These are phyloP conservation scores for Zygogramma bicolorata DNA, from an alignment of 2,888 invertebrate genomes.

Conservation along the genomic window DNA sequence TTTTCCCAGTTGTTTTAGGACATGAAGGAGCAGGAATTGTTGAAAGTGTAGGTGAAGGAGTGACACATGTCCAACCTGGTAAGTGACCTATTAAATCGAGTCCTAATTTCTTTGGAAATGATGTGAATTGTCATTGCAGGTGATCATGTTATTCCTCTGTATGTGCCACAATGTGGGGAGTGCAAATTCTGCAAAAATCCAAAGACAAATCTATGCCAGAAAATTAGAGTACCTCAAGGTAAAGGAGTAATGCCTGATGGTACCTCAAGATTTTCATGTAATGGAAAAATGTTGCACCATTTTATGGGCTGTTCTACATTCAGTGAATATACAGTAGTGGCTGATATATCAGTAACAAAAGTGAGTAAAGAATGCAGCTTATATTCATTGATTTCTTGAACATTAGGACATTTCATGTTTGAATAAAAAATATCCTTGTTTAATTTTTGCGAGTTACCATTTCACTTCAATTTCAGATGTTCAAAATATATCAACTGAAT, in stretches of 20 bases:
- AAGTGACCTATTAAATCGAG: too few species aligned
- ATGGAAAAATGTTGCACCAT: constrained; percentile 84
- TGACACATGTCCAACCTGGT: constrained; percentile 86
- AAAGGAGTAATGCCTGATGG: constrained; percentile 94
- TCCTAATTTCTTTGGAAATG: background rate
- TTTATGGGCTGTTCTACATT: constrained; percentile 99
- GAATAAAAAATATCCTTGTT: too few species aligned
- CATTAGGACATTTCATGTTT: too few species aligned
- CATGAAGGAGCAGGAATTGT: constrained; percentile 98
- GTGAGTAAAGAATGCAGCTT: constrained; percentile 66
- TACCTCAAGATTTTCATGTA: constrained; percentile 85
- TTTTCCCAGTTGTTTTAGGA: constrained; percentile 93
- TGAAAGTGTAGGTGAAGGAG: constrained; percentile 95
- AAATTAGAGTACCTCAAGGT: constrained; percentile 89
- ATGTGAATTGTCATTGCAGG: constrained; percentile 67
- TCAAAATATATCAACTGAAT: too few species aligned
- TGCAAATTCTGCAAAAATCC: constrained; percentile 96
- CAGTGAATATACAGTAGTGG: constrained; percentile 93
- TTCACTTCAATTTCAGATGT: too few species aligned
- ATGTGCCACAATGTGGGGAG: constrained; percentile 95
- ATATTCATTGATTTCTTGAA: too few species aligned
- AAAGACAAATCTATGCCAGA: constrained; percentile 97
- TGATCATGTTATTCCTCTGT: constrained; percentile 97
- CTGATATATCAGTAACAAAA: constrained; percentile 95
- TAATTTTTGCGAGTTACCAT: too few species aligned